Evolutionary conservation across 2,113 vertebrate species (phyloP), one percentile per base, ranked within the genome.

Genomic region (Hypanus sabinus): DNA sequence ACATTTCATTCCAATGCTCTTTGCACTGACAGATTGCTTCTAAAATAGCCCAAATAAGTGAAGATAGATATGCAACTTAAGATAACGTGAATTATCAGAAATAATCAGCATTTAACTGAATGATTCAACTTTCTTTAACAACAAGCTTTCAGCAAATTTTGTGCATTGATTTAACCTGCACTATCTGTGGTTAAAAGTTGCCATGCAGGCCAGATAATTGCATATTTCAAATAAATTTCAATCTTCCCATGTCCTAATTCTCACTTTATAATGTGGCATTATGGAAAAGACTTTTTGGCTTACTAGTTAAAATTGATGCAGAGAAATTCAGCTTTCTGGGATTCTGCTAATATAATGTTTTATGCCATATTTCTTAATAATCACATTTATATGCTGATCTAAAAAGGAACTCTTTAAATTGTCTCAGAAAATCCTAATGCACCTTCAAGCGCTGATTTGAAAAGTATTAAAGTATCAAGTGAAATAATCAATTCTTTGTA

Each of bases 1-100:
- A 87, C 55, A 87, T 87, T 87, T 87, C 83, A 87, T 60, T 87
- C 9, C 55, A 60, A 87, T 87, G 55, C 11, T 87, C 83, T 87
- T 24, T 87, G 70, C 88, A 70, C 88, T 68, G 88, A 68, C 70
- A 18, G 87, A 70, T 70, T 92, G n/a, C n/a, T 71, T 36, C 88
- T n/a, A 70, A 92, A 22, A 36, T 38, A 92, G 62, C 33, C 65
- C 65, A 92, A 92, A 30, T n/a, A 46, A 20, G 36, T 92, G 88
- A 70, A 92, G 65, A 71, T 92, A 38, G 33, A 38, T 68, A 33
- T n/a, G 57, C 60, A 62, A 62, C 85, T 18, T 12, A 9, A 24
- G 36, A 22, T 36, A 33, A 12, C 18, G 65, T 46, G 65, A n/a
- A 68, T 71, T 62, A 68, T 33, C 11, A 46, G 16, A 22, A 91